Conservation (phyloP, 2,113 vertebrate genomes). For the Takifugu flavidus region DNA sequence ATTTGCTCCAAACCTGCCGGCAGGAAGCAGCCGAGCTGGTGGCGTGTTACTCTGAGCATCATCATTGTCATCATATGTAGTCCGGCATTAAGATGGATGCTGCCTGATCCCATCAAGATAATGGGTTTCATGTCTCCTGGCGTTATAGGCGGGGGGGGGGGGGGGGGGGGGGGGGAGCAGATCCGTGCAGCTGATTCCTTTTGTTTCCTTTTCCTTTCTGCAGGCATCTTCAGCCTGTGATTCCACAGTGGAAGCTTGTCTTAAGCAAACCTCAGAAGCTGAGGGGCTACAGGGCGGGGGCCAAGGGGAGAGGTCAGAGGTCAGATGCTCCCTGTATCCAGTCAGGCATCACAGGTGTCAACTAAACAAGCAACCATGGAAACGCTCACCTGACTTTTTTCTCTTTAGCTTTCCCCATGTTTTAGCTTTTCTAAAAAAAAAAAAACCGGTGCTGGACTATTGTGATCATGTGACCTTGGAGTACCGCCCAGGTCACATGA, state of each 20-base stretch:
- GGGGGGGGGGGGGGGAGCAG: slow-evolving; percentile 4
- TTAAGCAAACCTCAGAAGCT: slow-evolving; percentile 7
- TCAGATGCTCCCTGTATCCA: neutral
- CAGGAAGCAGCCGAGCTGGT: slow-evolving; percentile 18
- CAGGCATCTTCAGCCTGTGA: slow-evolving; percentile 23
- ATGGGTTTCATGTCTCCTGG: slow-evolving; percentile 56
- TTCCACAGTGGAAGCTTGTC: slow-evolving; percentile 19
- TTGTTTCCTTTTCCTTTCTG: slow-evolving; percentile 47
- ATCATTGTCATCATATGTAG: slow-evolving; percentile 37
- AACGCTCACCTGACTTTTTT: too few species aligned
- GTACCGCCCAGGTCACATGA: neutral
- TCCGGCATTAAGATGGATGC: slow-evolving; percentile 47
- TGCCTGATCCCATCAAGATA: slow-evolving; percentile 60
- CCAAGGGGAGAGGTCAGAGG: neutral
- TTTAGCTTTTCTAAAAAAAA: neutral
- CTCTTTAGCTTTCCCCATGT: neutral
- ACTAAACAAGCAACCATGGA: too few species aligned
- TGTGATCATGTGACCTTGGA: neutral
- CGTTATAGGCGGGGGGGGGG: neutral
- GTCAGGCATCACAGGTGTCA: too few species aligned
- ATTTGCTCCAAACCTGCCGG: slow-evolving; percentile 8
- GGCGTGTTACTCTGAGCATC: slow-evolving; percentile 30
- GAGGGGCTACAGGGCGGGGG: neutral
- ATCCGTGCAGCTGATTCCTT: slow-evolving; percentile 48
- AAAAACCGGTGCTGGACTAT: neutral